A percentile compares a stretch with the other conserved stretches of the same genome.
These are phyloP conservation scores for Hypselothyrea guttata DNA, from an alignment of 2,888 invertebrate genomes.

Conservation along the genomic window DNA sequence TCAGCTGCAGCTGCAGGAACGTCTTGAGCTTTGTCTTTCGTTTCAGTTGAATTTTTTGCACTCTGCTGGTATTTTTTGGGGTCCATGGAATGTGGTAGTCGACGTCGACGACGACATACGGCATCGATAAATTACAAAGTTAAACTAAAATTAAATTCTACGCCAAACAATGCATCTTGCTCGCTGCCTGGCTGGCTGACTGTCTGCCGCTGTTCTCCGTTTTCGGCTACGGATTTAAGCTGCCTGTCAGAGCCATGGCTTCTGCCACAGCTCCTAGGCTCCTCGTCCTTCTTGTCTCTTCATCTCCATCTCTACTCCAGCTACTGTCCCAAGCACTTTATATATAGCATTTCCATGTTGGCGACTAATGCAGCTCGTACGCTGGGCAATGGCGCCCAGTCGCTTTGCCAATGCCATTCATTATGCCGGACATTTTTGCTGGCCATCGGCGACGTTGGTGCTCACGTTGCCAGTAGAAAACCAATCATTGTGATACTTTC, in stretches of 20 bases:
- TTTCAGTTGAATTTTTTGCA: constrained; percentile 20
- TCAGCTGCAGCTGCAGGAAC: constrained; percentile 20
- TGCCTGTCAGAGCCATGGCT: constrained; percentile 68
- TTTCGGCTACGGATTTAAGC: constrained; percentile 76
- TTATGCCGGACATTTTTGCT: constrained; percentile 65
- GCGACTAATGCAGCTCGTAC: constrained; percentile 74
- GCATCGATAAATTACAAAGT: constrained; percentile 77
- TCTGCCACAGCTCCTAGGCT: constrained; percentile 49
- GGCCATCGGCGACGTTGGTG: constrained; percentile 48
- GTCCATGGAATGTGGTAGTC: neutral
- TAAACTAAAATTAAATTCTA: constrained; percentile 78
- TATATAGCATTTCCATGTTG: constrained; percentile 75
- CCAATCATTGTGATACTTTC: constrained; percentile 79
- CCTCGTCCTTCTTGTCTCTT: too few relatives aligned
- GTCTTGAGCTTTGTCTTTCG: constrained; percentile 46
- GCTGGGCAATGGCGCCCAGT: constrained; percentile 64
- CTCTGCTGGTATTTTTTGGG: neutral
- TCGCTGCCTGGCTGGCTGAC: constrained; percentile 7
- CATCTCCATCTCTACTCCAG: too few relatives aligned
- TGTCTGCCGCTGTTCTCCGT: constrained; percentile 38
- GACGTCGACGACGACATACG: constrained; percentile 65
- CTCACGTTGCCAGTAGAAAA: constrained; percentile 69
- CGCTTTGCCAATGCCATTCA: constrained; percentile 75
- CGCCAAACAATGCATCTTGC: constrained; percentile 77
- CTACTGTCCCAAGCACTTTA: constrained; percentile 29